Percentiles rank a stretch among this genome's conserved stretches.
phyloP scores from a whole-genome alignment of 2,888 invertebrate species.

The Steinernema hermaphroditum region DNA sequence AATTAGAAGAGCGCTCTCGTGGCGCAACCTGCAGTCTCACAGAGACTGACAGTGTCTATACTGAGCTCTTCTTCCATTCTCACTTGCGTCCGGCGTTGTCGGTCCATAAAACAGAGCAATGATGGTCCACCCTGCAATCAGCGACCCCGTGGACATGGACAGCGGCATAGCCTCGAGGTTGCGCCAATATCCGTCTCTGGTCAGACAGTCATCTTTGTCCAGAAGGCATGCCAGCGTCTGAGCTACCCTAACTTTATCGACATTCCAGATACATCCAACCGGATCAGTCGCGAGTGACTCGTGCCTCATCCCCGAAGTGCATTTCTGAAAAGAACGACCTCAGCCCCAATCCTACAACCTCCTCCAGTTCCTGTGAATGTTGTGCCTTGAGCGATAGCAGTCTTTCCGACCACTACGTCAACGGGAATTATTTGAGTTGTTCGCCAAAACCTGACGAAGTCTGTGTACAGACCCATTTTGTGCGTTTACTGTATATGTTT shows the following conservation, averaged over 20 bases:
- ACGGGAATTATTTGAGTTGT: neutral
- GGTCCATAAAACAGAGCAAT: neutral
- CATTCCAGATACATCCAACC: no score
- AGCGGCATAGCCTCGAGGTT: neutral
- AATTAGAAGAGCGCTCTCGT: neutral
- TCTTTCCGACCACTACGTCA: neutral
- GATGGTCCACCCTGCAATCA: constrained; percentile 18
- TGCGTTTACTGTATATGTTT: no score
- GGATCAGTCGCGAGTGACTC: no score
- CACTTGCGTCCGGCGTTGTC: neutral
- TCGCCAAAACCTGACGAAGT: neutral
- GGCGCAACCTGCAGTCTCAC: neutral
- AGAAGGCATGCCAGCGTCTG: neutral
- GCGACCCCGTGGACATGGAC: constrained; percentile 16
- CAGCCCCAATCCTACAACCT: neutral
- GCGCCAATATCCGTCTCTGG: neutral
- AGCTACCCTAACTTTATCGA: no score
- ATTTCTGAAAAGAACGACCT: neutral
- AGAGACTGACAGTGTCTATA: neutral
- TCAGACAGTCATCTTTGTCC: neutral
- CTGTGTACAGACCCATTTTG: neutral
- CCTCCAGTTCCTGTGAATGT: neutral
- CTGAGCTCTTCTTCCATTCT: neutral
- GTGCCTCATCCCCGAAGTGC: no score
- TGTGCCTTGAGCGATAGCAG: neutral